phyloP scores from a whole-genome alignment of 2,888 invertebrate genomes.

The Lysandra coridon region DNA sequence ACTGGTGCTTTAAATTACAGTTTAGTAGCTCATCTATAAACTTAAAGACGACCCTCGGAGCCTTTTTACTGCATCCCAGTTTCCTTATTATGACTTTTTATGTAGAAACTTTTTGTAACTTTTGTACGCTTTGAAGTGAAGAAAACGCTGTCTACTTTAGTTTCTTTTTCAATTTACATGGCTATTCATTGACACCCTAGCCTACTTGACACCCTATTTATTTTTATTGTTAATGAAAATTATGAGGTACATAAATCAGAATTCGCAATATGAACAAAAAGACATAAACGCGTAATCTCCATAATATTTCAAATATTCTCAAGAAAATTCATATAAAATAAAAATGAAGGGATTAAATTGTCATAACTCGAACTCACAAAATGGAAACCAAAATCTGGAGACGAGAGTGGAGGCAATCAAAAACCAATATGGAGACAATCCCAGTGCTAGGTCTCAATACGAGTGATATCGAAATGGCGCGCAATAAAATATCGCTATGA shows the following conservation, averaged over 20 bases:
- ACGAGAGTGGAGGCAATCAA: slow-evolving; percentile 58
- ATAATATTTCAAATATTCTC: too few species aligned
- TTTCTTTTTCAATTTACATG: background rate
- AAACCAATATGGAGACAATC: slow-evolving; percentile 61
- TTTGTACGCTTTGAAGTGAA: slow-evolving; percentile 5
- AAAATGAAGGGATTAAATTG: background rate
- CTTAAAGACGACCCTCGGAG: slow-evolving; percentile 30
- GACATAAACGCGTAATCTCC: background rate
- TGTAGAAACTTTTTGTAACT: slow-evolving; percentile 20
- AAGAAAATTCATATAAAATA: background rate
- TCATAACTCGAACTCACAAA: slow-evolving; percentile 1
- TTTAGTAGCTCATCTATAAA: slow-evolving; percentile 31
- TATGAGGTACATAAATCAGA: too few species aligned
- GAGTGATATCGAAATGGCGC: slow-evolving; percentile 66
- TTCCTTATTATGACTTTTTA: slow-evolving; percentile 29
- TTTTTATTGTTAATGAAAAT: background rate
- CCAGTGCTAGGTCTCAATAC: slow-evolving; percentile 56
- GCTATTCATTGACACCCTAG: background rate
- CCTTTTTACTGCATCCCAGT: slow-evolving; percentile 30
- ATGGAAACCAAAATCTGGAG: slow-evolving; percentile 36
- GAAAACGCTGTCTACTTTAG: background rate
- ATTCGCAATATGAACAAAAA: background rate
- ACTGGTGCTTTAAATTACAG: slow-evolving; percentile 31
- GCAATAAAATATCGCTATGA: slow-evolving; percentile 72
- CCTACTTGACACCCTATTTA: background rate